These are phyloP conservation scores for Brachionichthys hirsutus DNA, from an alignment of 2,113 vertebrate genomes.

Conservation along the genomic window DNA sequence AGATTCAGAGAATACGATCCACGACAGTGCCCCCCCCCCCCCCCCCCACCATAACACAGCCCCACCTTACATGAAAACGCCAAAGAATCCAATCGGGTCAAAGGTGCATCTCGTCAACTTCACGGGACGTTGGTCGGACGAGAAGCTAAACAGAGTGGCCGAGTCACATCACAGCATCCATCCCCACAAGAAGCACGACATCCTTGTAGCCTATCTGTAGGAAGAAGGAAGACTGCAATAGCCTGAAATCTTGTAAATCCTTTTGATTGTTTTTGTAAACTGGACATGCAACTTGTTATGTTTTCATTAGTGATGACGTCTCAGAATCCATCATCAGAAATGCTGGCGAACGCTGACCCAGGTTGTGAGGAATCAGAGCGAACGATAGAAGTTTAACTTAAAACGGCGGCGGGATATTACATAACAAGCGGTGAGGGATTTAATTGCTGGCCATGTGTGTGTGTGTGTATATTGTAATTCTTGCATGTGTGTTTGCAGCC, in stretches of 20 bases:
- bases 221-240: no score
- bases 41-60: conserved; percentile 9
- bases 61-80: conserved; percentile 14
- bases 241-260: no score
- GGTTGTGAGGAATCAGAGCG: neutral
- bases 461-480: conserved; percentile 1
- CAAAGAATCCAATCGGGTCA: conserved; percentile 15
- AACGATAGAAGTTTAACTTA: neutral
- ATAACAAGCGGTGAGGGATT: neutral
- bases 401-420: neutral
- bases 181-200: no score
- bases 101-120: conserved; percentile 19
- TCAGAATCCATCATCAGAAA: no score
- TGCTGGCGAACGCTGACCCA: no score
- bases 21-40: conserved; percentile 15
- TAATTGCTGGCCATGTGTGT: neutral
- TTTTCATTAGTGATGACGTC: no score
- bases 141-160: neutral
- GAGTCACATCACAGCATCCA: no score
- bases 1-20: neutral
- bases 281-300: no score
- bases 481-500: conserved; percentile 26
- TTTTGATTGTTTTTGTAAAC: no score
- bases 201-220: no score
- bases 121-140: neutral